Base-by-base conservation (phyloP, 2,888 invertebrate species). In the Mimas tiliae region DNA sequence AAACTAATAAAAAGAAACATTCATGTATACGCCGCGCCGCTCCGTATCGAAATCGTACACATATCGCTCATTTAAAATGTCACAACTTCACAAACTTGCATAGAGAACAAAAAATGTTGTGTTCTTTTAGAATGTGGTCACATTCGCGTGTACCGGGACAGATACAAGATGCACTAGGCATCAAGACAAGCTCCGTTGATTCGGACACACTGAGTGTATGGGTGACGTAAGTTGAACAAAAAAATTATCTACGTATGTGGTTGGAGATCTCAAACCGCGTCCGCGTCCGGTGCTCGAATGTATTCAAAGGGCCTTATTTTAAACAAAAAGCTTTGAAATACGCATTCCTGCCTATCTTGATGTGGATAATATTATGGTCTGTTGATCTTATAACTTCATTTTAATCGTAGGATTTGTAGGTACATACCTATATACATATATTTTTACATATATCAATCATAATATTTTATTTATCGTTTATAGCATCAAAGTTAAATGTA, bases 281-380 rank as follows among this genome's bases (percentile, higher is more conserved):
- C 66, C 51, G 48, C 45, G 63, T 58, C 48, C 65, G 64, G 64
- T 66, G 64, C 33, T 48, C 58, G 55, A 67, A 51, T 65, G 65
- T 53, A 67, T 63, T 62, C 62, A 45, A 52, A 62, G 47, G 42
- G 63, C 27, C 62, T 42, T 62, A 9, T 6, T 47, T 45, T 38
- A 62, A 69, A 68, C 65, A 58, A 58, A 42, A 58, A 19, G 42
- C 12, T 58, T 19, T 58, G 11, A 19, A 58, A 42, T 38, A 27
- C 27, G 4, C 27, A 4, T 6, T 11, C 38, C 38, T 12, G 42
- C 38, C 38, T 12, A 19, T 38, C 19, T 38, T 42, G 53, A 12
- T 53, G 34, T 33, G 34, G 33, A 34, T 53, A 34, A 53, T 53
- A n/a, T 53, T 34, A 14, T 52, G 27, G 27, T 27, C 27, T 21